These are phyloP conservation scores for Aegithalos caudatus DNA, from an alignment of 2,113 vertebrate genomes.

Conservation along the genomic window DNA sequence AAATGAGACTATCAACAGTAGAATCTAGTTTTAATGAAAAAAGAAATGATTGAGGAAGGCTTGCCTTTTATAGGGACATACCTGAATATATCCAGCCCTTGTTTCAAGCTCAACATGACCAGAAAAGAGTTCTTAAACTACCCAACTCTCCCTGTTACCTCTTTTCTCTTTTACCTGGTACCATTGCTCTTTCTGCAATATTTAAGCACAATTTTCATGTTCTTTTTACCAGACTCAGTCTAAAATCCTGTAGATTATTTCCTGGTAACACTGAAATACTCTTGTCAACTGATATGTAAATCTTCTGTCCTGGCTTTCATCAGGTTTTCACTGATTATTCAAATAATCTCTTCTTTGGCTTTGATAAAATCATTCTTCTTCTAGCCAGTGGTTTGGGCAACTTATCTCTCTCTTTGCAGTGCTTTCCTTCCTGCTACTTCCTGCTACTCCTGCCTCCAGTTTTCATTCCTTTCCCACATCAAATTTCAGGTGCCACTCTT, in stretches of 20 bases:
- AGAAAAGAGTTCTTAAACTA: neutral
- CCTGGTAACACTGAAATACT: neutral
- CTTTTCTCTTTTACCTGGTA: neutral
- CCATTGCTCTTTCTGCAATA: neutral
- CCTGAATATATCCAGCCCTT: neutral
- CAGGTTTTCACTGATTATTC: neutral
- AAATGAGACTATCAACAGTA: neutral
- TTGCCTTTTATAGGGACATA: neutral
- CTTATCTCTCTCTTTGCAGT: neutral
- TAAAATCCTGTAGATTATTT: neutral
- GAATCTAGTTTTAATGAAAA: neutral
- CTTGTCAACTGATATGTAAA: neutral
- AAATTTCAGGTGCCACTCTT: neutral
- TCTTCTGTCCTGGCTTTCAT: neutral
- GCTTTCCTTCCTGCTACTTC: neutral
- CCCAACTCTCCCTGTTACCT: neutral
- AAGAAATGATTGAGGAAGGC: neutral
- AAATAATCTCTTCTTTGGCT: neutral
- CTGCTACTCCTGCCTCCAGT: neutral
- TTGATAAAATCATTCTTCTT: neutral
- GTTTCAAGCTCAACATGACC: neutral
- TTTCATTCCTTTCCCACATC: neutral
- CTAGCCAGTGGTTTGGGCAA: neutral
- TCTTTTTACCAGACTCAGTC: neutral
- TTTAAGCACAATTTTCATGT: neutral